Evolutionary conservation across 2,888 invertebrate genomes (phyloP).

Genomic region (Orthosia incerta): DNA sequence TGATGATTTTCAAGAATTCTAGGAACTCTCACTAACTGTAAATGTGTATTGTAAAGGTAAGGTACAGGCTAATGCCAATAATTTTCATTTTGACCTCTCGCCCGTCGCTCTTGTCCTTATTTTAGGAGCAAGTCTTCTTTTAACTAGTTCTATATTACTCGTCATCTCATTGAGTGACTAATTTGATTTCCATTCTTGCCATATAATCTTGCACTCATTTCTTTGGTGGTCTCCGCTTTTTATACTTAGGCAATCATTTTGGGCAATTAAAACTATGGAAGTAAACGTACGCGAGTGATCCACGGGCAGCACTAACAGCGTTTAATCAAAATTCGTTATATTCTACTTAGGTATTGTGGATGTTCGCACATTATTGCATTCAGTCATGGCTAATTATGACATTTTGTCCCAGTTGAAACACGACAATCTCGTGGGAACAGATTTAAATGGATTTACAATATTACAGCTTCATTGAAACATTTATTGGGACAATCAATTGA

Average conservation of each 20-base stretch:
- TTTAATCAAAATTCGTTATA: slow-evolving; percentile 1
- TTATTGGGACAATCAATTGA: slow-evolving; percentile 44
- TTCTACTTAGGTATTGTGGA: neutral
- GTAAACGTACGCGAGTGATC: too few species aligned
- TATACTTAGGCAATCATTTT: neutral
- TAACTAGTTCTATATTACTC: too few species aligned
- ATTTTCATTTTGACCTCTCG: too few species aligned
- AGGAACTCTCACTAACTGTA: too few species aligned
- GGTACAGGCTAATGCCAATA: too few species aligned
- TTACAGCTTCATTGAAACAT: slow-evolving; percentile 21
- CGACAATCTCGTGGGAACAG: slow-evolving; percentile 36
- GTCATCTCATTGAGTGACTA: too few species aligned
- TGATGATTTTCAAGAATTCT: too few species aligned
- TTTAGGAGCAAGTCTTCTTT: too few species aligned
- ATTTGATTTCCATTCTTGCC: neutral
- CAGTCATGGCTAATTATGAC: neutral
- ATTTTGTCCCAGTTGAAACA: slow-evolving; percentile 21
- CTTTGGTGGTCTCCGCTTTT: neutral
- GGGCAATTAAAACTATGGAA: neutral
- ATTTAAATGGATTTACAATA: slow-evolving; percentile 44
- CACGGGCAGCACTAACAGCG: neutral
- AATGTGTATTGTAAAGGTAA: too few species aligned
- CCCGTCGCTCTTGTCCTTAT: too few species aligned
- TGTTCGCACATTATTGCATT: slow-evolving; percentile 10
- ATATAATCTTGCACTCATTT: neutral